Conservation (phyloP, 2,888 invertebrate genomes). For the Urechis unicinctus region DNA sequence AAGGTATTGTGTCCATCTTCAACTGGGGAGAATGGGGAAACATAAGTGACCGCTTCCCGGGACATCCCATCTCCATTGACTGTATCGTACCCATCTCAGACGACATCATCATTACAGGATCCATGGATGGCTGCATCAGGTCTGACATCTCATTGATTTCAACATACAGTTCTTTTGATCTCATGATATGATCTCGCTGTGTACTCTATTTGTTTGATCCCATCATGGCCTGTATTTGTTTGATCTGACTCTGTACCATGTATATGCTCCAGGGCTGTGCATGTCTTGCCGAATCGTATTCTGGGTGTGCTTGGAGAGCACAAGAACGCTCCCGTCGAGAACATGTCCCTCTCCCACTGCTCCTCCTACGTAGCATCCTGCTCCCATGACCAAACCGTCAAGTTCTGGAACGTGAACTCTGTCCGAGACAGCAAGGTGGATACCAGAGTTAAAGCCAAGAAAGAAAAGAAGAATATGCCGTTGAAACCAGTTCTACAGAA, state of each 20-base stretch:
- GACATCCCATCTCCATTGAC: slow-evolving; percentile 73
- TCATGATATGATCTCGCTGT: neutral
- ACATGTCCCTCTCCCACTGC: slow-evolving; percentile 72
- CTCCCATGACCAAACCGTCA: slow-evolving; percentile 78
- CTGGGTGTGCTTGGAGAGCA: slow-evolving; percentile 86
- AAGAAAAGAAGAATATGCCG: slow-evolving; percentile 67
- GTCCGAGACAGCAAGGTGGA: slow-evolving; percentile 66
- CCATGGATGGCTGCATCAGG: slow-evolving; percentile 78
- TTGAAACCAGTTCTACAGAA: slow-evolving; percentile 63
- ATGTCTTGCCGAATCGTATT: slow-evolving; percentile 80
- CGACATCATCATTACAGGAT: slow-evolving; percentile 79
- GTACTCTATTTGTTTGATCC: slow-evolving; percentile 6
- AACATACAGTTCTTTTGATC: neutral
- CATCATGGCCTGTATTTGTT: too few species aligned
- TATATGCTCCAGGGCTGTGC: slow-evolving; percentile 62
- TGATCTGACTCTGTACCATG: neutral
- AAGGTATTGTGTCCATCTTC: slow-evolving; percentile 79
- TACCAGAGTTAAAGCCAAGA: slow-evolving; percentile 56
- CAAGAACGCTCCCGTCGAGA: slow-evolving; percentile 67
- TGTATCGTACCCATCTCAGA: slow-evolving; percentile 81
- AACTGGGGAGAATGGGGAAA: slow-evolving; percentile 90
- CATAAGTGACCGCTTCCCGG: slow-evolving; percentile 75
- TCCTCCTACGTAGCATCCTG: slow-evolving; percentile 76
- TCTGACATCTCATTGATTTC: slow-evolving; percentile 25
- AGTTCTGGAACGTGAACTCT: slow-evolving; percentile 88